phyloP scores from a whole-genome alignment of 2,113 vertebrate genomes.

The Notarius quadriscutis region DNA sequence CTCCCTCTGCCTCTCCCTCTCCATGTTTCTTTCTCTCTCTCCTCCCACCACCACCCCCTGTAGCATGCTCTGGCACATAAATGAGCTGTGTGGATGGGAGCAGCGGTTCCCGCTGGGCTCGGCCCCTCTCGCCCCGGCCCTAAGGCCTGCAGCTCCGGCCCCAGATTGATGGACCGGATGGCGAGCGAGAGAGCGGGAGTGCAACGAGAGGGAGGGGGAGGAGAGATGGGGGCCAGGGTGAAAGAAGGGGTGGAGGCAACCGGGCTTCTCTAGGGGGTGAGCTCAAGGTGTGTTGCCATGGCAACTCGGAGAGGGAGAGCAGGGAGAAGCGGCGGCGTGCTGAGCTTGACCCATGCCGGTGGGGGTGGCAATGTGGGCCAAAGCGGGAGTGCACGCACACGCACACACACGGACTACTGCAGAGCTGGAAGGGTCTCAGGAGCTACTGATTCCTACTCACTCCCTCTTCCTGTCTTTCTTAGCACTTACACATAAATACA shows the following conservation, averaged over 20 bases:
- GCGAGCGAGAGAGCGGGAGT: conserved; percentile 75
- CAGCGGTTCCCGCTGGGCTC: conserved; percentile 36
- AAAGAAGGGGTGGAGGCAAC: conserved; percentile 76
- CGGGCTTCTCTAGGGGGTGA: conserved; percentile 84
- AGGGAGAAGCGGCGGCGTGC: conserved; percentile 82
- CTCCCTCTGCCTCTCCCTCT: conserved; percentile 8
- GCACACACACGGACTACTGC: conserved; percentile 68
- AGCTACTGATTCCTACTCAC: conserved; percentile 72
- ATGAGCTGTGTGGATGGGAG: conserved; percentile 73
- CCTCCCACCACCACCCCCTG: conserved; percentile 58
- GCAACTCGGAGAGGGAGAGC: conserved; percentile 81
- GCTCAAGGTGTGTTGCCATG: conserved; percentile 96
- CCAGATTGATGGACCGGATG: conserved; percentile 84
- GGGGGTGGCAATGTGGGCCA: conserved; percentile 76
- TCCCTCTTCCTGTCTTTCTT: conserved; percentile 56
- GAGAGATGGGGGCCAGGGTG: conserved; percentile 43
- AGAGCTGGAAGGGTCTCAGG: conserved; percentile 77
- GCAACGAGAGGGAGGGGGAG: conserved; percentile 25
- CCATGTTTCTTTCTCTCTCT: conserved; percentile 38
- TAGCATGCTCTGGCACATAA: conserved; percentile 74
- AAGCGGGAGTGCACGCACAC: conserved; percentile 59
- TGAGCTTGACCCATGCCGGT: conserved; percentile 94
- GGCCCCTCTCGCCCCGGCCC: conserved; percentile 52
- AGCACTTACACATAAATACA: conserved; percentile 58
- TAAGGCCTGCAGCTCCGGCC: conserved; percentile 61